A percentile compares a stretch with the other conserved stretches of the same genome.
Evolutionary conservation across 2,797 vertebrate species (phyloP).

Genomic region (Oreortyx pictus): DNA sequence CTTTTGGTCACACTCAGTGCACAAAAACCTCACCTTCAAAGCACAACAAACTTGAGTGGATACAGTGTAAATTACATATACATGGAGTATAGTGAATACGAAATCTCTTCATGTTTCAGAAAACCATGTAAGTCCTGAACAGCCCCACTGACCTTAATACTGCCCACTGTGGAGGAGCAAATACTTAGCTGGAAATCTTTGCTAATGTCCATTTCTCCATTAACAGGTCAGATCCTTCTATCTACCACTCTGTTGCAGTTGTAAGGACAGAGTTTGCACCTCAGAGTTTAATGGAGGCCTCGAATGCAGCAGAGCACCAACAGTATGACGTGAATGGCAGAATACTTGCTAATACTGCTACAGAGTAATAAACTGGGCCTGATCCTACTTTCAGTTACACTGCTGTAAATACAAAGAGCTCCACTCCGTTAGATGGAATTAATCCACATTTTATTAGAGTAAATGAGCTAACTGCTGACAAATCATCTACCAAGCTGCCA

Average conservation of each 20-base stretch:
- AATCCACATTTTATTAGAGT: slow-evolving; percentile 2
- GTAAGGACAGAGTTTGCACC: not conserved
- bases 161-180: not conserved
- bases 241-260: not conserved
- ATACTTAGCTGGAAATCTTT: not conserved
- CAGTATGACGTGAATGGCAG: not conserved
- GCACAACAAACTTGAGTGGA: not conserved
- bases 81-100: not conserved
- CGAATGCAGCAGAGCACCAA: not conserved
- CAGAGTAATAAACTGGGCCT: not conserved
- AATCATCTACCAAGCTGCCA: slow-evolving; percentile 31
- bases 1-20: not conserved
- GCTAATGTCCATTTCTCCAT: not conserved
- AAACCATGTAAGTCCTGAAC: not conserved
- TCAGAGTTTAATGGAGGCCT: not conserved
- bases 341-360: not conserved
- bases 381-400: not conserved
- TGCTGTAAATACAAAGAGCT: not conserved
- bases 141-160: not conserved
- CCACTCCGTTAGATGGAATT: not conserved
- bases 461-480: slow-evolving; percentile 33
- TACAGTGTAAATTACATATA: not conserved
- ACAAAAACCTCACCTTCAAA: not conserved
- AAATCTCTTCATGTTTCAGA: not conserved
- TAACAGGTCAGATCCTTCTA: not conserved